Evolutionary conservation across 2,888 invertebrate species (phyloP), one percentile per base, ranked within the genome.

Genomic region (Cephus pygmeus): DNA sequence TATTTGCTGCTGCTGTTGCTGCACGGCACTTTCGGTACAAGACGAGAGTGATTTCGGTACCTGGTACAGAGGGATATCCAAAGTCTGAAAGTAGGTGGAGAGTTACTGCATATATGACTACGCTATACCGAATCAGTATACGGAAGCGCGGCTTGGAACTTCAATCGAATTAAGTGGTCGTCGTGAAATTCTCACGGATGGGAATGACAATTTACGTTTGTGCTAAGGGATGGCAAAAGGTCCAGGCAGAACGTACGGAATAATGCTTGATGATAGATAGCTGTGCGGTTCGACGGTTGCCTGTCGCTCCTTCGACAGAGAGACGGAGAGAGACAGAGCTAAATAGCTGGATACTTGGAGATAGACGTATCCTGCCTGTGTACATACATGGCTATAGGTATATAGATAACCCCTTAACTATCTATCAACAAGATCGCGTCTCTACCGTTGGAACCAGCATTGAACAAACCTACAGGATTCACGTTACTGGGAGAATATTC

Each of bases 151-250:
- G 40, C 40, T 36, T 73, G 33, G 31, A 76, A 76, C 30, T 76
- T 76, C 73, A 76, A 76, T 76, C 76, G 76, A 40, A 76, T 76
- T 23, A 69, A 76, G 73, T 73, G 73, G 40, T 73, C 73, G 76
- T 31, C 12, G 31, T 31, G 33, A 71, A 71, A 71, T 71, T 71
- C 71, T 71, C 31, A n/a, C n/a, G 73, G 73, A 40, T 36, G 34
- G 76, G 40, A 73, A 73, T 73, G 69, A 69, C 69, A 34, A 69
- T 69, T 34, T 69, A 23, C 69, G n/a, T 33, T 15, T 31, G 30
- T 11, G 30, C 23, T 2, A 23, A 9, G 9, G 15, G 15, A 56
- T 23, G 56, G 9, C 56, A 23, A 9, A 2, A 31, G 31, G 56
- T 23, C 9, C 23, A 23, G 9, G 9, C 56, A 9, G 56, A 23